phyloP scores from a whole-genome alignment of 2,888 invertebrate genomes.

The Geophilus truncorum region DNA sequence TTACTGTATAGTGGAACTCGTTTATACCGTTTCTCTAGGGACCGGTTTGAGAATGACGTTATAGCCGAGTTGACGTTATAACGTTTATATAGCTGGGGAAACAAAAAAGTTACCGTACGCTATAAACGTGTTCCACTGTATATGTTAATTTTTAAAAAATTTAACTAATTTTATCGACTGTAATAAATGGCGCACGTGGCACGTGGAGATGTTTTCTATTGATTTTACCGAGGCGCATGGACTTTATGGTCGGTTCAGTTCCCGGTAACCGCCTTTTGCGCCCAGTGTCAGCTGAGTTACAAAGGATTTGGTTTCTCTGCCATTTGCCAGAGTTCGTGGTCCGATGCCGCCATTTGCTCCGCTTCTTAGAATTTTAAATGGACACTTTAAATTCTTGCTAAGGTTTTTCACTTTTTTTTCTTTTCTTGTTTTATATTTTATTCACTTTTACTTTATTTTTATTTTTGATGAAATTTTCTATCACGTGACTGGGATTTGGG shows the following conservation, averaged over 20 bases:
- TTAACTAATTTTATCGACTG: neutral
- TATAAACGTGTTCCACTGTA: neutral
- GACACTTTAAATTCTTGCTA: neutral
- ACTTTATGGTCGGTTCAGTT: neutral
- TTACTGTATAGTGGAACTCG: no score
- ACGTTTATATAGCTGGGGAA: no score
- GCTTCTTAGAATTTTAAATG: neutral
- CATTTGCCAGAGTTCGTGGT: neutral
- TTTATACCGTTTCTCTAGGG: no score
- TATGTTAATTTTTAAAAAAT: neutral
- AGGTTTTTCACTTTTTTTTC: neutral
- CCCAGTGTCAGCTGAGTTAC: neutral
- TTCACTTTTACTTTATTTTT: neutral
- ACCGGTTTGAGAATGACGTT: no score
- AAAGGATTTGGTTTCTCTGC: neutral
- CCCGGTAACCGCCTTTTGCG: neutral
- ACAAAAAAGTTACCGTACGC: no score
- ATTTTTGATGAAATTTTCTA: neutral
- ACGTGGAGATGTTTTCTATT: slow-evolving; percentile 6
- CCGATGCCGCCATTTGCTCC: neutral
- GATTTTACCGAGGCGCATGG: neutral
- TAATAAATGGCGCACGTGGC: slow-evolving; percentile 7
- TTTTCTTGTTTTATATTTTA: neutral
- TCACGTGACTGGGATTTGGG: neutral
- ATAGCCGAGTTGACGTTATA: no score